Conservation (phyloP, 1,140 invertebrate genomes). For the Gryllus bimaculatus region DNA sequence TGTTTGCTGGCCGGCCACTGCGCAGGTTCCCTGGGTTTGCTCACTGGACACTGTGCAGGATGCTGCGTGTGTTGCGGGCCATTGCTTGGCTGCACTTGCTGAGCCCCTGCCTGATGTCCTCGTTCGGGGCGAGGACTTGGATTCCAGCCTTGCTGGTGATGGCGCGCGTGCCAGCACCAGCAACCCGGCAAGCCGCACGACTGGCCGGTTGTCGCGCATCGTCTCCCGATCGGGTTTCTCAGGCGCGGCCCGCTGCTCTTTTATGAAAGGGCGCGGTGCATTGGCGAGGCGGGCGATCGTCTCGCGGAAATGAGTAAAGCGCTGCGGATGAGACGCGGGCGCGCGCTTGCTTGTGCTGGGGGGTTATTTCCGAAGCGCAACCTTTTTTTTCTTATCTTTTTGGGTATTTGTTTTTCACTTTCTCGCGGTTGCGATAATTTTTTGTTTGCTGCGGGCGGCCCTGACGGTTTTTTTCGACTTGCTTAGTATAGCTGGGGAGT, state of each 20-base stretch:
- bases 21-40: too few species aligned
- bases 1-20: too few species aligned
- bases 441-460: not conserved
- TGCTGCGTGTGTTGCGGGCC: too few species aligned
- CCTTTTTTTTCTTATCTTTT: not conserved
- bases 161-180: not conserved
- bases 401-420: too few species aligned
- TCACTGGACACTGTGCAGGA: too few species aligned
- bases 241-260: not conserved
- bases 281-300: not conserved
- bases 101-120: too few species aligned
- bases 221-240: not conserved
- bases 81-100: too few species aligned
- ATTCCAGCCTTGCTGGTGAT: not conserved
- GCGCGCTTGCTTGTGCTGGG: not conserved
- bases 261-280: not conserved
- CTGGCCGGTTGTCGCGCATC: not conserved
- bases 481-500: too few species aligned
- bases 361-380: not conserved
- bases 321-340: not conserved
- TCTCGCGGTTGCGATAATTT: not conserved
- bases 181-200: not conserved
- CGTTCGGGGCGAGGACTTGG: not conserved
- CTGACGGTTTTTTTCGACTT: too few species aligned
- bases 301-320: not conserved